A percentile compares a stretch with the other conserved stretches of the same genome.
Evolutionary conservation across 2,797 vertebrate genomes (phyloP).

Genomic region (Esox masquinongy): DNA sequence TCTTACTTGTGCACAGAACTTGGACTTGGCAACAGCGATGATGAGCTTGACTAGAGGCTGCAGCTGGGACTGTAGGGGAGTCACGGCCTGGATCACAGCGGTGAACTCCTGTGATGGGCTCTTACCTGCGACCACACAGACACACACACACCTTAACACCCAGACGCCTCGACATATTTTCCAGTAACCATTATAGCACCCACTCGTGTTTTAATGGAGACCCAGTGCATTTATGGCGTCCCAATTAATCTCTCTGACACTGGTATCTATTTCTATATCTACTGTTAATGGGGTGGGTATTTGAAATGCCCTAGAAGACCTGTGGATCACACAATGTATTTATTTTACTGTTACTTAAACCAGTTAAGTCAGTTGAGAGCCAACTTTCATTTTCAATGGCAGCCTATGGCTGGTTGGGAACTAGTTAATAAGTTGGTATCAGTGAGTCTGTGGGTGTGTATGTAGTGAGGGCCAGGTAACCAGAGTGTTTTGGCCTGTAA

Average conservation of each 20-base stretch:
- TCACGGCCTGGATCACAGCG: slow-evolving; percentile 75
- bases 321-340: neutral
- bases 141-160: slow-evolving; percentile 3
- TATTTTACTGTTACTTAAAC: too few species aligned
- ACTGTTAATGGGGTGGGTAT: neutral
- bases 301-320: neutral
- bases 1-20: slow-evolving; percentile 80
- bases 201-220: neutral
- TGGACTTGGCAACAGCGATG: slow-evolving; percentile 80
- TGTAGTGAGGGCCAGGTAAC: neutral
- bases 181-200: slow-evolving; percentile 21
- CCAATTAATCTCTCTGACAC: slow-evolving; percentile 67
- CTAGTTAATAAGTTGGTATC: too few species aligned
- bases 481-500: neutral
- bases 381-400: too few species aligned
- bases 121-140: slow-evolving; percentile 64
- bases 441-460: too few species aligned
- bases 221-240: neutral
- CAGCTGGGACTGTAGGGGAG: slow-evolving; percentile 76
- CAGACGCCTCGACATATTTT: slow-evolving; percentile 15
- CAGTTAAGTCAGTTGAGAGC: too few species aligned
- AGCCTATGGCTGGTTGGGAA: too few species aligned
- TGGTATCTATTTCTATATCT: neutral
- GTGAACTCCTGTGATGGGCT: slow-evolving; percentile 77
- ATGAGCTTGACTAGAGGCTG: slow-evolving; percentile 80